A percentile compares a stretch with the other conserved stretches of the same genome.
Evolutionary conservation across 2,888 invertebrate species (phyloP).

Genomic region (Bembecia ichneumoniformis): DNA sequence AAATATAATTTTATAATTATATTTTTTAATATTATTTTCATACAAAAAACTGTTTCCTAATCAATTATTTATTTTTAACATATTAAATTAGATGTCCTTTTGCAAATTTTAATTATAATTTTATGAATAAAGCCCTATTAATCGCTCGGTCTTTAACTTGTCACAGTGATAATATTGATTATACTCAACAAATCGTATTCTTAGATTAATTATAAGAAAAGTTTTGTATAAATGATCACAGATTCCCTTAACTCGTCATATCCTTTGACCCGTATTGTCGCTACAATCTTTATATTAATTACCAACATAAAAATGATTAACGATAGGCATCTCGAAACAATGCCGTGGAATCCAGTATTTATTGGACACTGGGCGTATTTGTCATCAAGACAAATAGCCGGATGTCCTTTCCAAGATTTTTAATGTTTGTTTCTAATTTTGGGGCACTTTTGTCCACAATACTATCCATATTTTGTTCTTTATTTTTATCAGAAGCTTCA

Average conservation of each 20-base stretch:
- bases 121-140: no score
- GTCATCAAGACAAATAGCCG: slow-evolving; percentile 55
- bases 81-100: no score
- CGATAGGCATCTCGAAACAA: slow-evolving; percentile 60
- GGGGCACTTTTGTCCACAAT: not conserved
- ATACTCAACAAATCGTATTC: no score
- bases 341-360: slow-evolving; percentile 52
- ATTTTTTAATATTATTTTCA: no score
- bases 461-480: no score
- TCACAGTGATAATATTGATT: no score
- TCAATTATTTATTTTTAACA: no score
- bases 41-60: no score
- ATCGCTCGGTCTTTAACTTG: no score
- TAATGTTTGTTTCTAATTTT: slow-evolving; percentile 18
- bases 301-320: slow-evolving; percentile 68
- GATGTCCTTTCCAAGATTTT: slow-evolving; percentile 39
- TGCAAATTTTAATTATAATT: no score
- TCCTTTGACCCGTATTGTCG: slow-evolving; percentile 34
- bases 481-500: no score
- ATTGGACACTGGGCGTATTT: slow-evolving; percentile 55
- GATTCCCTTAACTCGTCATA: not conserved
- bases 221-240: not conserved
- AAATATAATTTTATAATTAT: no score
- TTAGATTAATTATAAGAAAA: not conserved
- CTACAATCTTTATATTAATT: slow-evolving; percentile 65